Base-by-base conservation (phyloP, 92 coral and sea anemone genomes). In the Siderastrea siderea region DNA sequence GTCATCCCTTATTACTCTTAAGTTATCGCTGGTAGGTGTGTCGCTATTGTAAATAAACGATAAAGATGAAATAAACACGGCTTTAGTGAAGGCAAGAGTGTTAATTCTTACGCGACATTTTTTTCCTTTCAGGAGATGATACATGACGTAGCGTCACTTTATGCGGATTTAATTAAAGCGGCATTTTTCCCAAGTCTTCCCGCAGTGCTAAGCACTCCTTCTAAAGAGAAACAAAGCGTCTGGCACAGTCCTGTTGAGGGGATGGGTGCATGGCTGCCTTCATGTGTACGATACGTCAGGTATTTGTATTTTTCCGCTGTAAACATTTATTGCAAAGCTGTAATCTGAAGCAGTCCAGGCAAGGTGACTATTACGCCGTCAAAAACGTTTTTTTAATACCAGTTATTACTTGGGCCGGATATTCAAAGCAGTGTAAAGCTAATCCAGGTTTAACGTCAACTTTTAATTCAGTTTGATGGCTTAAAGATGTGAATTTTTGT, bases 221-320 rank as follows among this genome's bases (percentile, higher is more conserved):
- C 58, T 44, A 90, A 52, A 17, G 96, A 97, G 51, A 91, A 90
- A 52, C 93, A 84, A 58, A 83, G 91, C 17, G 71, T 48, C 14
- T 97, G 99, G 99, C 92, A 80, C 70, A 90, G 90, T 75, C 84
- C 79, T 49, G 64, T 93, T 49, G 98, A 97, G 43, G 98, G 98
- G 44, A 74, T 94, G 74, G 96, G 95, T 12, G 98, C 99, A 38
- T 97, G 99, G 99, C 85, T 97, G 47, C 99, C 99, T 3, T 95
- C 95, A 15, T 97, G 99, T 84, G 99, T 97, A 15, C 94, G 98
- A 81, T 88, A 84, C 85, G 94, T 94, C 71, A 97, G 96, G 99
- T 97, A 58, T 6, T 10, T 53, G 58, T 53, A 10, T 53, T 4
- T 10, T n/a, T 63, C 26, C 47, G 43, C 45, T 38, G 14, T 82